Conservation (phyloP, 2,797 vertebrate genomes). For the Rhinogobio ventralis region DNA sequence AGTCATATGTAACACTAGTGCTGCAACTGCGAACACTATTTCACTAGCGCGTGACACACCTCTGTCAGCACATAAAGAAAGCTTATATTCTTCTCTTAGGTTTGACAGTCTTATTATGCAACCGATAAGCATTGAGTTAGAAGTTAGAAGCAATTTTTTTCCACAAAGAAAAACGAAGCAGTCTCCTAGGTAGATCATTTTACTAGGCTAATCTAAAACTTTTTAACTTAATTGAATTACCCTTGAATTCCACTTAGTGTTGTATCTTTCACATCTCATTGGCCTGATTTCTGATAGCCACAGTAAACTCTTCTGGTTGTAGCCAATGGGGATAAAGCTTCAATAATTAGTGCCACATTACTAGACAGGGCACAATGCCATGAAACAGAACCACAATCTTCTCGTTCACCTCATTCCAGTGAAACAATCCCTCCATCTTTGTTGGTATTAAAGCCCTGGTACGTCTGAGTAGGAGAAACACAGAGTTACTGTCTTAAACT, state of each 20-base stretch:
- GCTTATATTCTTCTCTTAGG: neutral
- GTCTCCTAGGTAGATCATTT: conserved; percentile 3
- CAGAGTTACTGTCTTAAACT: conserved; percentile 51
- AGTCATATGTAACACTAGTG: conserved; percentile 43
- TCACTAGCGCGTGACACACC: conserved; percentile 15
- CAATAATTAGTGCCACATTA: conserved; percentile 45
- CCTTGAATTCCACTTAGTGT: conserved; percentile 6
- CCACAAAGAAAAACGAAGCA: conserved; percentile 7
- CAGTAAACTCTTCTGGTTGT: neutral
- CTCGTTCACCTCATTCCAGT: conserved; percentile 8
- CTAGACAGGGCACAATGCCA: conserved; percentile 13
- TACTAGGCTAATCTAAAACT: conserved; percentile 10
- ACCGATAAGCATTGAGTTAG: neutral
- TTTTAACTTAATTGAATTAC: conserved; percentile 25
- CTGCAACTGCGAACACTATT: conserved; percentile 28
- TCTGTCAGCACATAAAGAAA: conserved; percentile 34
- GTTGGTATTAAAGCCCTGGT: conserved; percentile 37
- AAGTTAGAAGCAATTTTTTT: neutral
- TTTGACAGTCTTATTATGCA: neutral
- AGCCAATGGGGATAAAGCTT: conserved; percentile 32
- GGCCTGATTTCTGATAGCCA: conserved; percentile 25
- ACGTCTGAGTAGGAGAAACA: conserved; percentile 31
- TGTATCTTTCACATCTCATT: conserved; percentile 22
- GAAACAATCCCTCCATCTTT: conserved; percentile 17
- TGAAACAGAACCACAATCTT: conserved; percentile 19